Evolutionary conservation across 2,113 vertebrate genomes (phyloP).

Genomic region (Peromyscus californicus): DNA sequence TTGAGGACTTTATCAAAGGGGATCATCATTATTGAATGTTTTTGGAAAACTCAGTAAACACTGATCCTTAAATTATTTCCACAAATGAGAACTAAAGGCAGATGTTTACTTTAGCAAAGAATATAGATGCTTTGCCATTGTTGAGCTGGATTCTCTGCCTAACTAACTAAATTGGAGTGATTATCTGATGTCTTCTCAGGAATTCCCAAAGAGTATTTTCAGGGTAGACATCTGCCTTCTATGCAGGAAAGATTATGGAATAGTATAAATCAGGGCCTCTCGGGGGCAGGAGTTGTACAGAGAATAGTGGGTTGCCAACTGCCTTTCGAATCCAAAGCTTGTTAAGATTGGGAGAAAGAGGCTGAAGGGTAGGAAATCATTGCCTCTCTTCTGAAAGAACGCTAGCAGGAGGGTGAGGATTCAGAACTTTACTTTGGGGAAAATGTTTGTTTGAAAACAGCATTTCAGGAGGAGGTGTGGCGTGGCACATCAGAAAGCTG

Average conservation of each 20-base stretch:
- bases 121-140: neutral
- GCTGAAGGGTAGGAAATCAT: neutral
- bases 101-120: neutral
- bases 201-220: neutral
- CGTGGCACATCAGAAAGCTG: neutral
- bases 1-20: neutral
- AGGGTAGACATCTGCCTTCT: rapidly evolving
- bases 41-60: neutral
- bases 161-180: neutral
- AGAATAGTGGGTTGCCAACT: neutral
- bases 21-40: neutral
- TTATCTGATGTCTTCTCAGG: neutral
- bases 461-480: neutral
- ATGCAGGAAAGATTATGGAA: neutral
- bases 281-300: neutral
- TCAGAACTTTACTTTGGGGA: neutral
- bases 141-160: neutral
- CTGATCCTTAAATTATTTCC: neutral
- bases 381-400: constrained; percentile 1
- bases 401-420: neutral
- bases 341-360: neutral
- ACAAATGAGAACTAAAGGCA: neutral
- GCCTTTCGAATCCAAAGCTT: neutral
- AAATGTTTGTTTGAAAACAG: neutral
- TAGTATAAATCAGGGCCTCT: neutral